Base-by-base conservation (phyloP, 1,140 invertebrate species). In the Heliconius congener region DNA sequence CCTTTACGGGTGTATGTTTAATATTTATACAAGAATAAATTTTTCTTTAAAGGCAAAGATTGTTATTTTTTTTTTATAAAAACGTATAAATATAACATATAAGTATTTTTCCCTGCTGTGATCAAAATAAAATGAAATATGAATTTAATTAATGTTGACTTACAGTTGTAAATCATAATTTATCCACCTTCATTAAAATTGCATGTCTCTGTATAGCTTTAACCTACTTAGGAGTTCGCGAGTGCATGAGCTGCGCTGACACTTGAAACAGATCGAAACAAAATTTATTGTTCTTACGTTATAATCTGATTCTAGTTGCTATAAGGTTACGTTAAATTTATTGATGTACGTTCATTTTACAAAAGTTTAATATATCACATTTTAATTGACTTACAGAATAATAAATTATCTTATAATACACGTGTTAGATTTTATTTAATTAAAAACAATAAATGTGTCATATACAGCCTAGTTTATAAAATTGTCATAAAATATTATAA, bases 261-360 rank as follows among this genome's bases (percentile, higher is more conserved):
- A 85, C 60, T 13, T 23, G n/a, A 57, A 57, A 57, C 71, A 83
- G 79, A 83, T 82, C 72, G 39, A 39, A 82, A 71, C 73, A 73
- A 83, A 79, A 83, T 84, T 83, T 83, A 84, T 86, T 82, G 77
- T 81, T 77, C 79, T 82, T 74, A 81, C 76, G 73, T 78, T 83
- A 78, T 81, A 74, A 60, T 60, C 23, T 74, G 74, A 80, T 80
- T 71, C 78, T 82, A 72, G 13, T 66, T 66, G 60, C 57, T 83
- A 55, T 80, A 83, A 79, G 66, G 79, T 81, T 81, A 78, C 34
- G 81, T 23, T 37, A 18, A 74, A 71, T 60, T 66, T 70, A 79
- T 71, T 39, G 57, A 76, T 70, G 27, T 66, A 66, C 60, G 60
- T 30, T 66, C 60, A 6, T 30, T 66, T 30, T 60, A 60, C 74